phyloP scores from a whole-genome alignment of 2,888 invertebrate genomes.

The Xanthorhoe spadicearia region DNA sequence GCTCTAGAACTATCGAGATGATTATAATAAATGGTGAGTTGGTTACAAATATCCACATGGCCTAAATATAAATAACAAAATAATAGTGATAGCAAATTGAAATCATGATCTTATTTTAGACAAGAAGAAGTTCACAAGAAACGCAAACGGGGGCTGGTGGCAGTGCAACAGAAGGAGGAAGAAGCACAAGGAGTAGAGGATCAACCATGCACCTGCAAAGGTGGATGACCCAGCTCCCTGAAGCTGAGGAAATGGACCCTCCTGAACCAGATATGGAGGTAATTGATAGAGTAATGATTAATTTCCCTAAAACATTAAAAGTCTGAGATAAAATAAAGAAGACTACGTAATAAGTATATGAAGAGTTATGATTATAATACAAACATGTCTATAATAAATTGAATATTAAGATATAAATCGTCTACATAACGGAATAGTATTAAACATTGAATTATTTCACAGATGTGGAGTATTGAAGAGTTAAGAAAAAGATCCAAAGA shows the following conservation, averaged over 20 bases:
- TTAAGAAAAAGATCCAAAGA: conserved; percentile 89
- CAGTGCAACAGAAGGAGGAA: conserved; percentile 70
- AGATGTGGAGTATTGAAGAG: conserved; percentile 90
- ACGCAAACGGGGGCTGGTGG: conserved; percentile 76
- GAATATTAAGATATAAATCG: neutral
- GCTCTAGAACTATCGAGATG: neutral
- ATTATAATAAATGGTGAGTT: conserved; percentile 23
- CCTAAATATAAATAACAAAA: conserved; percentile 7
- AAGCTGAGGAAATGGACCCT: conserved; percentile 82
- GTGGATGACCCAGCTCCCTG: conserved; percentile 92
- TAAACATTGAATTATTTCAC: conserved; percentile 12
- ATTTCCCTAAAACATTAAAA: no score
- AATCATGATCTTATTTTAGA: conserved; percentile 53
- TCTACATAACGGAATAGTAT: no score
- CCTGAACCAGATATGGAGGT: conserved; percentile 85
- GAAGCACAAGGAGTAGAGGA: conserved; percentile 86
- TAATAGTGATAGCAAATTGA: neutral
- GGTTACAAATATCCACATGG: conserved; percentile 56
- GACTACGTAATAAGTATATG: no score
- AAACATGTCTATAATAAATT: neutral
- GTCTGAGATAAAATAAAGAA: no score
- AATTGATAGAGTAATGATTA: neutral
- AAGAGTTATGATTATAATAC: no score
- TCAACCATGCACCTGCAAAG: conserved; percentile 90
- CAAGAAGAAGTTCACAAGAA: conserved; percentile 77